Base-by-base conservation (phyloP, 2,888 invertebrate species). In the Harpagoxenus sublaevis region DNA sequence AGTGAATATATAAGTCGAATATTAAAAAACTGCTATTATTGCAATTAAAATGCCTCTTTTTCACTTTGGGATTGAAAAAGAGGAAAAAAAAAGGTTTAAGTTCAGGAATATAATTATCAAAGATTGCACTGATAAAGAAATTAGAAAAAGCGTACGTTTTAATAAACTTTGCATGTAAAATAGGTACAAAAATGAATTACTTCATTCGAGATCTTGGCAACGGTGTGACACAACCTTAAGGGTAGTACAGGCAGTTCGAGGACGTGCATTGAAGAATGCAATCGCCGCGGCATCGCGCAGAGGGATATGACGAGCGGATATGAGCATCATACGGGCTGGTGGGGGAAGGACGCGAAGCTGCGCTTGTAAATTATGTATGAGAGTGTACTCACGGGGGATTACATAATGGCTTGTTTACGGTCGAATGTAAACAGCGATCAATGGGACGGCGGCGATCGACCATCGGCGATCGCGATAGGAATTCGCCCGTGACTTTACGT, bases 321-420 rank as follows among this genome's bases (percentile, higher is more conserved):
- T 12, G 18, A n/a, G 18, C 28, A 39, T 57, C 9, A 28, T 28
- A 31, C 28, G 23, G 60, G 45, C 74, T 35, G 62, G 60, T 70
- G 55, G 45, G 60, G 55, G 73, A 74, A 75, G 84, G 70, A 65
- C 83, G 55, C 74, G 86, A 89, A 79, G 77, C 79, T 82, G 78
- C 73, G 86, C 88, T 91, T 88, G 91, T 92, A 91, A 91, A 91
- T 93, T 92, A 92, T 92, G 90, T 89, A 91, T 89, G 90, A 91
- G 91, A 92, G 90, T 90, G 90, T 90, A 88, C 88, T 89, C 89
- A 78, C 85, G 85, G 87, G 84, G 87, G 88, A 93, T 93, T 93
- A 91, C 91, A 91, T 93, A 93, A 93, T 92, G 89, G 88, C 91
- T 92, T 93, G 92, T 93, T 93, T 93, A 93, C 92, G 92, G 89